A percentile compares a stretch with the other conserved stretches of the same genome.
These are phyloP conservation scores for Sarcophaga variegata DNA, from an alignment of 2,888 invertebrate species.

Conservation along the genomic window DNA sequence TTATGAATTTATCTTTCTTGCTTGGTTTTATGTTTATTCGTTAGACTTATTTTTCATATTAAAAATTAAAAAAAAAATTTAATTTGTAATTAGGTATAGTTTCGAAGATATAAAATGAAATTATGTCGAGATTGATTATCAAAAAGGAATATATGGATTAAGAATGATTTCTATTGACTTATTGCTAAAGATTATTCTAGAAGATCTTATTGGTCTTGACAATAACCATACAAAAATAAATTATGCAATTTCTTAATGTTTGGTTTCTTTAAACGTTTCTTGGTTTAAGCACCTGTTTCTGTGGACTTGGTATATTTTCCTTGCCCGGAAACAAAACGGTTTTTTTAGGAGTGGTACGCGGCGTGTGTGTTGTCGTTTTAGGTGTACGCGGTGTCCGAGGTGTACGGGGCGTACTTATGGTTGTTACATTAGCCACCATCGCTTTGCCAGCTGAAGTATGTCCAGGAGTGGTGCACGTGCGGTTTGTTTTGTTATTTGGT, in stretches of 20 bases:
- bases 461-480: conserved; percentile 69
- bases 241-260: neutral
- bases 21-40: conserved; percentile 11
- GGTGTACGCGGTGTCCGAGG: conserved; percentile 73
- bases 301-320: conserved; percentile 80
- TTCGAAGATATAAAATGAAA: too few relatives aligned
- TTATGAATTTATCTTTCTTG: neutral
- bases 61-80: too few relatives aligned
- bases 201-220: neutral
- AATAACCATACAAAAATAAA: too few relatives aligned
- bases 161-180: too few relatives aligned
- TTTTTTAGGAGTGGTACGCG: conserved; percentile 80
- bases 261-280: conserved; percentile 74
- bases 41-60: neutral
- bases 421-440: conserved; percentile 21
- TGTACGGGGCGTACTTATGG: conserved; percentile 59
- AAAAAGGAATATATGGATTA: too few relatives aligned
- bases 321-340: conserved; percentile 80
- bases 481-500: conserved; percentile 71
- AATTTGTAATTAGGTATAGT: too few relatives aligned
- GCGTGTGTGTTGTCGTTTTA: conserved; percentile 71
- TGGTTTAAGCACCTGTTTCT: conserved; percentile 80
- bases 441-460: conserved; percentile 62
- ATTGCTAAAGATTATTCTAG: neutral
- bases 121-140: too few relatives aligned